These are phyloP conservation scores for Glaucidium brasilianum DNA, from an alignment of 2,113 vertebrate genomes.

Conservation along the genomic window DNA sequence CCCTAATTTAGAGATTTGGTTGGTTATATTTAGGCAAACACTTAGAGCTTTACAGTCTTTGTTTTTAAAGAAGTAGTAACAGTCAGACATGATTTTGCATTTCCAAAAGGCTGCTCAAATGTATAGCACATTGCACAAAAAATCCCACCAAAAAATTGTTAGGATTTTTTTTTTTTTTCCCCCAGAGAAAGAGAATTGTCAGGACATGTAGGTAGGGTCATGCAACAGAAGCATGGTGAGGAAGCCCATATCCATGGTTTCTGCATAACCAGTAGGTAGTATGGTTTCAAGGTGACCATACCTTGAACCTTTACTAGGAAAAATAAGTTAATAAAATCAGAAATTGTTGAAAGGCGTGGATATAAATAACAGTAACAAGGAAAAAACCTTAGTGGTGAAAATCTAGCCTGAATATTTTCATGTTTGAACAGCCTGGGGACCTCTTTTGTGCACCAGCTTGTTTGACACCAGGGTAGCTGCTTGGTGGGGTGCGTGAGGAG, in stretches of 20 bases:
- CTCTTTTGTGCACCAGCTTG: no score
- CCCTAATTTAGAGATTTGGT: background rate
- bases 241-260: background rate
- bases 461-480: background rate
- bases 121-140: background rate
- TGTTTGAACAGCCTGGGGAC: no score
- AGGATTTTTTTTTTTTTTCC: no score
- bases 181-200: background rate
- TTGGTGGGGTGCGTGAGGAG: background rate
- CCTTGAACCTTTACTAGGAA: background rate
- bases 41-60: background rate
- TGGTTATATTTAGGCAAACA: background rate
- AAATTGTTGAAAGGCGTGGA: background rate
- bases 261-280: no score
- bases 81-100: background rate
- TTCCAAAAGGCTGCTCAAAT: background rate
- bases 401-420: background rate
- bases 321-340: background rate
- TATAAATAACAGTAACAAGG: background rate
- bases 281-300: background rate
- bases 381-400: background rate
- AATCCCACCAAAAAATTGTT: background rate
- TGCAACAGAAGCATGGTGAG: accelerated
- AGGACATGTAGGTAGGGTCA: accelerated
- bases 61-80: background rate